A percentile compares a stretch with the other conserved stretches of the same genome.
Evolutionary conservation across 2,888 invertebrate genomes (phyloP).

Genomic region (Cephus nigrinus): DNA sequence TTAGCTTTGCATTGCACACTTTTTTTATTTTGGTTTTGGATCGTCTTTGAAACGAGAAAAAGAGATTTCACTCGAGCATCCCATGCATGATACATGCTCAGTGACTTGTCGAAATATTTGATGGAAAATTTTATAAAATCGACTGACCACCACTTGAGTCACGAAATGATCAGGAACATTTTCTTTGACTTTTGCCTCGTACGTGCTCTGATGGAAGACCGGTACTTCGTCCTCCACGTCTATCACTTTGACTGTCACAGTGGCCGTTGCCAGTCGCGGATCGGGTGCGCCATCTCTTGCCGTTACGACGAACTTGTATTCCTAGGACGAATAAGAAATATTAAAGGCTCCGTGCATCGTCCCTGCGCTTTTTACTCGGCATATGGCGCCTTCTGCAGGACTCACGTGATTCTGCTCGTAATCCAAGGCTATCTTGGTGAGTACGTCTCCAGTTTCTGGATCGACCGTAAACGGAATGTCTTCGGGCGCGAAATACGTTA

Average conservation of each 20-base stretch:
- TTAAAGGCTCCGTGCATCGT: not conserved
- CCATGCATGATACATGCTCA: not conserved
- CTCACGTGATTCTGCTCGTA: slow-evolving; percentile 83
- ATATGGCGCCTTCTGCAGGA: not conserved
- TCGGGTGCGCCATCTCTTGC: slow-evolving; percentile 90
- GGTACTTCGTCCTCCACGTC: slow-evolving; percentile 89
- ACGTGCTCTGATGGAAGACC: slow-evolving; percentile 77
- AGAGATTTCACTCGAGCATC: slow-evolving; percentile 1
- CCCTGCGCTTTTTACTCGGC: not conserved
- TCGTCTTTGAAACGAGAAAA: slow-evolving; percentile 5
- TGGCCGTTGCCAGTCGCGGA: slow-evolving; percentile 86
- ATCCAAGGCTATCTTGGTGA: slow-evolving; percentile 80
- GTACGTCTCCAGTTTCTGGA: slow-evolving; percentile 82
- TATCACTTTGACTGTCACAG: slow-evolving; percentile 82
- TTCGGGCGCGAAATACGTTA: slow-evolving; percentile 82
- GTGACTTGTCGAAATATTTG: not conserved
- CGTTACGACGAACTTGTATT: slow-evolving; percentile 86
- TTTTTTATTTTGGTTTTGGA: not conserved
- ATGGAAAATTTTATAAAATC: not conserved
- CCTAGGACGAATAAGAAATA: slow-evolving; percentile 64
- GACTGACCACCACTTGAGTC: slow-evolving; percentile 78
- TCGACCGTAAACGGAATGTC: slow-evolving; percentile 85
- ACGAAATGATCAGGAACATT: slow-evolving; percentile 84
- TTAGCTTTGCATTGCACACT: not conserved
- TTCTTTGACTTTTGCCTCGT: slow-evolving; percentile 86